phyloP scores from a whole-genome alignment of 2,113 vertebrate genomes.

The Aspiorhynchus laticeps region DNA sequence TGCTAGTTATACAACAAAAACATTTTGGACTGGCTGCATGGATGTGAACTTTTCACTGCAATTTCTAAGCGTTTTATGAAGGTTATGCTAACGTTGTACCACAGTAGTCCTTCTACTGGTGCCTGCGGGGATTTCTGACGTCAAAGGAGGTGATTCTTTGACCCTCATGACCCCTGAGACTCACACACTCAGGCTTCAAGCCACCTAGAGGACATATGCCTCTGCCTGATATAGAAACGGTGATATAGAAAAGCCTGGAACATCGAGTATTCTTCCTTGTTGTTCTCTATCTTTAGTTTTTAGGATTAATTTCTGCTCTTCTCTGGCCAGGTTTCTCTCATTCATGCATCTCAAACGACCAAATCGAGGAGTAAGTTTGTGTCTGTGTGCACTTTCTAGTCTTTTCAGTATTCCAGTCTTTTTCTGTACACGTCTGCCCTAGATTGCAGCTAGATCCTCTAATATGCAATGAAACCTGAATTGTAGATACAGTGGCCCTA shows the following conservation, averaged over 20 bases:
- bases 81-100: not conserved
- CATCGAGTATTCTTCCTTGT: conserved; percentile 12
- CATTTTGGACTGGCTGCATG: not conserved
- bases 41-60: not conserved
- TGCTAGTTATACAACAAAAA: not conserved
- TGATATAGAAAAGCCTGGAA: not conserved
- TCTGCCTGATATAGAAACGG: conserved; percentile 25
- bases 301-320: not conserved
- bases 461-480: not conserved
- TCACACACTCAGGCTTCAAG: not conserved
- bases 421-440: conserved; percentile 11
- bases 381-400: conserved; percentile 24
- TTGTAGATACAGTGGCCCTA: not conserved
- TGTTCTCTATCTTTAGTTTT: not conserved
- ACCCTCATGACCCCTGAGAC: not conserved
- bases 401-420: not conserved
- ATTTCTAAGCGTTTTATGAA: not conserved
- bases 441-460: not conserved
- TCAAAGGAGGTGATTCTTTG: conserved; percentile 19
- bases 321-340: conserved; percentile 14
- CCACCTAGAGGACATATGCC: not conserved
- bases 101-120: not conserved
- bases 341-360: conserved; percentile 6
- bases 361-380: not conserved
- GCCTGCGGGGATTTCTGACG: not conserved